Evolutionary conservation across 2,888 invertebrate genomes (phyloP).

Genomic region (Noctua fimbriata): DNA sequence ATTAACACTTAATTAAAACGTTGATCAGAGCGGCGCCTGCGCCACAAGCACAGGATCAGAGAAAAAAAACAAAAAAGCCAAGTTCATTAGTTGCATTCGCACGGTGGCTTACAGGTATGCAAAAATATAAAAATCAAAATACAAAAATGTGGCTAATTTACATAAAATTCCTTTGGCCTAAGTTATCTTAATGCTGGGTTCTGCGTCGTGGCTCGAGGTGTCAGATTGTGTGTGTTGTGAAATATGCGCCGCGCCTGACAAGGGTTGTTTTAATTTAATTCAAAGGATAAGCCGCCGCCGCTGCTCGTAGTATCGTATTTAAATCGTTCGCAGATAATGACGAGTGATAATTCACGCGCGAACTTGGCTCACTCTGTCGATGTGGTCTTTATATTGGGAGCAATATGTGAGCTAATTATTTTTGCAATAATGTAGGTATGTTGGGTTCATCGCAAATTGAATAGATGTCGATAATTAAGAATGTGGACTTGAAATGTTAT

Average conservation of each 20-base stretch:
- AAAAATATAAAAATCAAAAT: conserved; percentile 75
- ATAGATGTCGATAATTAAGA: neutral
- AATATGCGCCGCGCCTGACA: conserved; percentile 79
- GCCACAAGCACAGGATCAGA: conserved; percentile 16
- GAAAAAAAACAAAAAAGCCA: conserved; percentile 22
- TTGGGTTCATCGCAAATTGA: neutral
- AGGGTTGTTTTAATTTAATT: conserved; percentile 85
- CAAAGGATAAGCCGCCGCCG: conserved; percentile 82
- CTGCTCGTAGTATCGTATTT: conserved; percentile 70
- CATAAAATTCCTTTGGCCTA: conserved; percentile 82
- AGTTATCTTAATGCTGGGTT: conserved; percentile 65
- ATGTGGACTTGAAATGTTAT: neutral
- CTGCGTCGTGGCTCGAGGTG: conserved; percentile 67
- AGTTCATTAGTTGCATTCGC: conserved; percentile 76
- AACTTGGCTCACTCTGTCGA: conserved; percentile 30
- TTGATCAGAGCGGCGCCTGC: conserved; percentile 57
- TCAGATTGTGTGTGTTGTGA: conserved; percentile 78
- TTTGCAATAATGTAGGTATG: neutral
- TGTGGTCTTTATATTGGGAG: conserved; percentile 15
- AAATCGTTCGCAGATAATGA: conserved; percentile 82
- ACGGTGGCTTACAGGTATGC: conserved; percentile 75
- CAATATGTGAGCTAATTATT: conserved; percentile 33
- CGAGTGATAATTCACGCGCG: conserved; percentile 81
- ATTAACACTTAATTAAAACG: conserved; percentile 67
- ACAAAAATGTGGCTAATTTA: conserved; percentile 81